phyloP scores from a whole-genome alignment of 2,888 invertebrate species.

The Acronicta leporina region DNA sequence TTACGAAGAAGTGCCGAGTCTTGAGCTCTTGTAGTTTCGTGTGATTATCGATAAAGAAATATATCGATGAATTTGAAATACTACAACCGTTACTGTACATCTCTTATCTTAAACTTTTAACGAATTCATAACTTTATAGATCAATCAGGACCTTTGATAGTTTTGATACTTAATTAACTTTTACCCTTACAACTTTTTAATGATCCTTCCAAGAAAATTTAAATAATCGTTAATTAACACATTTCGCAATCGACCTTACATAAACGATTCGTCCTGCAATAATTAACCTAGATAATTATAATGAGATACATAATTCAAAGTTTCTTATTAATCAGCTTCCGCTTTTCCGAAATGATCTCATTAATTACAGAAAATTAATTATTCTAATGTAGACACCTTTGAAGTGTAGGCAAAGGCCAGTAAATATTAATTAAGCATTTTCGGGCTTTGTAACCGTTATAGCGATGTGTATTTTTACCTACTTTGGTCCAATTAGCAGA shows the following conservation, averaged over 20 bases:
- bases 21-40: slow-evolving; percentile 67
- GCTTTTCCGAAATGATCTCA: slow-evolving; percentile 59
- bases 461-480: slow-evolving; percentile 33
- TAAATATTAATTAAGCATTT: slow-evolving; percentile 64
- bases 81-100: no score
- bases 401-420: slow-evolving; percentile 60
- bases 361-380: slow-evolving; percentile 65
- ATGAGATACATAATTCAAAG: slow-evolving; percentile 56
- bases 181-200: neutral
- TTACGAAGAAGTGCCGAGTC: slow-evolving; percentile 79
- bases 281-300: slow-evolving; percentile 43
- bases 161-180: slow-evolving; percentile 1
- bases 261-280: slow-evolving; percentile 13
- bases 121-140: no score
- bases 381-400: slow-evolving; percentile 63
- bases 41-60: slow-evolving; percentile 27
- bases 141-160: no score
- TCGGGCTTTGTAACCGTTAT: slow-evolving; percentile 43
- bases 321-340: slow-evolving; percentile 59
- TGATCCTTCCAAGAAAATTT: no score
- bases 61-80: slow-evolving; percentile 14
- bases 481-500: slow-evolving; percentile 44
- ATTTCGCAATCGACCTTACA: slow-evolving; percentile 7
- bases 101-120: no score
- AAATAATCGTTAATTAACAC: neutral